Conservation (phyloP, 1,140 invertebrate species). For the Polypedilum pembai region DNA sequence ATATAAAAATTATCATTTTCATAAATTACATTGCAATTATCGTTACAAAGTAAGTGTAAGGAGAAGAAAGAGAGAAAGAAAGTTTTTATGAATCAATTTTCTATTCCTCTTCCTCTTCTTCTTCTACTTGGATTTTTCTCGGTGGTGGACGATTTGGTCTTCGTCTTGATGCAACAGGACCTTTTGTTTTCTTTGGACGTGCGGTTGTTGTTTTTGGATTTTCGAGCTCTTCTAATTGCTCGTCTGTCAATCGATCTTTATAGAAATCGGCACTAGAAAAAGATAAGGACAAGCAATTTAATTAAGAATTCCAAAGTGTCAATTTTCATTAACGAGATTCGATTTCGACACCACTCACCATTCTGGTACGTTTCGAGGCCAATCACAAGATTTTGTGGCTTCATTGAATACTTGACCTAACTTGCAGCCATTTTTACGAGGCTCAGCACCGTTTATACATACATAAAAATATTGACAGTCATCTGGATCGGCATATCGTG, state of each 20-base stretch:
- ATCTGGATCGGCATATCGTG: slow-evolving; percentile 76
- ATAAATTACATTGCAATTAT: slow-evolving; percentile 28
- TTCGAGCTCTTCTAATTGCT: slow-evolving; percentile 65
- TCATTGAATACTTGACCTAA: slow-evolving; percentile 88
- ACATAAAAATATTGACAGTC: slow-evolving; percentile 91
- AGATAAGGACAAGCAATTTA: no score
- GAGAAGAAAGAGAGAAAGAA: not conserved
- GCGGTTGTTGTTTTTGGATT: slow-evolving; percentile 51
- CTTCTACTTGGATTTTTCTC: slow-evolving; percentile 30
- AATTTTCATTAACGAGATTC: not conserved
- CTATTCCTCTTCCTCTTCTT: slow-evolving; percentile 31
- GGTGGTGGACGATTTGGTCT: slow-evolving; percentile 44
- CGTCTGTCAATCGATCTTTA: slow-evolving; percentile 72
- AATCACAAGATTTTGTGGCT: slow-evolving; percentile 70
- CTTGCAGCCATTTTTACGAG: slow-evolving; percentile 76
- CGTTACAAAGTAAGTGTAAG: not conserved
- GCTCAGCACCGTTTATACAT: slow-evolving; percentile 77
- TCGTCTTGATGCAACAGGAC: slow-evolving; percentile 49
- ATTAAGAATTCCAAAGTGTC: not conserved
- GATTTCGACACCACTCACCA: slow-evolving; percentile 62
- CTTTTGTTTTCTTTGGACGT: slow-evolving; percentile 52
- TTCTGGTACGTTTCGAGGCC: slow-evolving; percentile 82
- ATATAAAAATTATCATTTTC: slow-evolving; percentile 20
- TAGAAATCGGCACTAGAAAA: slow-evolving; percentile 71
- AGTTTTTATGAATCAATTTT: slow-evolving; percentile 12